Percentiles rank a stretch among this genome's conserved stretches.
Conservation (phyloP, 2,888 invertebrate genomes). For the Aphrophora alni region DNA sequence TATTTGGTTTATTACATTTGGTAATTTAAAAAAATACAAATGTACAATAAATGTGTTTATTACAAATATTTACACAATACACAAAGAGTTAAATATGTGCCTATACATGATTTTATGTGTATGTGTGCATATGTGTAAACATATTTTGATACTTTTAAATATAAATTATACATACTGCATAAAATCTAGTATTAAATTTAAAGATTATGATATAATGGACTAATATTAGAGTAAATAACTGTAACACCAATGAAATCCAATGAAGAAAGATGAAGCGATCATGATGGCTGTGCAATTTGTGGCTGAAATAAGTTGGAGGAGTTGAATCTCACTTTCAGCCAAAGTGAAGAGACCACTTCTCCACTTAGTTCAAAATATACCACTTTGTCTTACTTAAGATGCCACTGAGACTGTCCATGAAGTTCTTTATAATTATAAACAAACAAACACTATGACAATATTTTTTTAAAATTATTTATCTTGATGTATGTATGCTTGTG, state of each 20-base stretch:
- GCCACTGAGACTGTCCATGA: slow-evolving; percentile 13
- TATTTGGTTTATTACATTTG: too few species aligned
- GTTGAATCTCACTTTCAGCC: slow-evolving; percentile 73
- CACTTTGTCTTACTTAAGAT: not conserved
- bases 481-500: too few species aligned
- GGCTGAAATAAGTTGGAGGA: slow-evolving; percentile 74
- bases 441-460: not conserved
- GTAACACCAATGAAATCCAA: not conserved
- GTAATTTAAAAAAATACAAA: too few species aligned
- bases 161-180: not conserved
- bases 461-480: too few species aligned
- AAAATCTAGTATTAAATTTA: not conserved
- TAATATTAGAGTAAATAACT: not conserved
- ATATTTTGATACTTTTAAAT: not conserved
- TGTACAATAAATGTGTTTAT: too few species aligned
- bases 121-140: not conserved
- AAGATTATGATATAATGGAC: too few species aligned
- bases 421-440: not conserved
- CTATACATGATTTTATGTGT: not conserved
- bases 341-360: slow-evolving; percentile 71
- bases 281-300: slow-evolving; percentile 40
- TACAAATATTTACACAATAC: too few species aligned
- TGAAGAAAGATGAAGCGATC: not conserved
- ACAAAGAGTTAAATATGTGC: too few species aligned
- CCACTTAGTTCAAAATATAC: slow-evolving; percentile 61